Conservation (phyloP, 2,113 vertebrate genomes). For the Cephalopholis sonnerati region DNA sequence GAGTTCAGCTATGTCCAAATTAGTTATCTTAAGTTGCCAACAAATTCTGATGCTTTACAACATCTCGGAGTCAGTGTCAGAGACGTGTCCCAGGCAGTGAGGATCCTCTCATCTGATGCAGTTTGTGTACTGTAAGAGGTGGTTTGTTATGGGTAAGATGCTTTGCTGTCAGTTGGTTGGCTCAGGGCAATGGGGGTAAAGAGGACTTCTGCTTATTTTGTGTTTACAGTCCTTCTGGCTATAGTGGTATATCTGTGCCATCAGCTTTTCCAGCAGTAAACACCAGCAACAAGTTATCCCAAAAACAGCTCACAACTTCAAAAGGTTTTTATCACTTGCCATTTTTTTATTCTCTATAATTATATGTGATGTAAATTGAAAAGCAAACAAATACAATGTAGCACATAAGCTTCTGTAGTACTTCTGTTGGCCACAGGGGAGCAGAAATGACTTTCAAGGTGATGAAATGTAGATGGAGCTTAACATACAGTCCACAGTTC, state of each 20-base stretch:
- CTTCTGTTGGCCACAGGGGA: slow-evolving; percentile 49
- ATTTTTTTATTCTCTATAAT: slow-evolving; percentile 34
- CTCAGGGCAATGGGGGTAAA: slow-evolving; percentile 65
- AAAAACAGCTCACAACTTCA: background rate
- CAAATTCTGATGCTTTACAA: background rate
- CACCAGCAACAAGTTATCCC: background rate
- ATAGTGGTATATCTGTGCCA: slow-evolving; percentile 30
- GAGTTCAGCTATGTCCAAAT: slow-evolving; percentile 1
- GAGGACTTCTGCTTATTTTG: slow-evolving; percentile 65
- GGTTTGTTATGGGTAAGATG: slow-evolving; percentile 75
- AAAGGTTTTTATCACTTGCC: background rate
- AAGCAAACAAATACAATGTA: background rate
- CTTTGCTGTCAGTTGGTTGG: slow-evolving; percentile 69
- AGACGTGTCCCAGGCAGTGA: background rate
- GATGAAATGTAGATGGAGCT: background rate
- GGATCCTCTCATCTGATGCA: slow-evolving; percentile 4
- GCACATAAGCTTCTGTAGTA: slow-evolving; percentile 32
- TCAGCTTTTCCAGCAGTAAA: slow-evolving; percentile 31
- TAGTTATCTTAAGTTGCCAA: background rate
- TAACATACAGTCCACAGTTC: background rate
- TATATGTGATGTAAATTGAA: background rate
- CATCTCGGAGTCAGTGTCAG: background rate
- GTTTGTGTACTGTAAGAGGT: slow-evolving; percentile 21
- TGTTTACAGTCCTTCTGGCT: slow-evolving; percentile 75
- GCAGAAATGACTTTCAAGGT: slow-evolving; percentile 43